These are phyloP conservation scores for Polydrusus pterygomalis DNA, from an alignment of 2,888 invertebrate species.

Conservation along the genomic window DNA sequence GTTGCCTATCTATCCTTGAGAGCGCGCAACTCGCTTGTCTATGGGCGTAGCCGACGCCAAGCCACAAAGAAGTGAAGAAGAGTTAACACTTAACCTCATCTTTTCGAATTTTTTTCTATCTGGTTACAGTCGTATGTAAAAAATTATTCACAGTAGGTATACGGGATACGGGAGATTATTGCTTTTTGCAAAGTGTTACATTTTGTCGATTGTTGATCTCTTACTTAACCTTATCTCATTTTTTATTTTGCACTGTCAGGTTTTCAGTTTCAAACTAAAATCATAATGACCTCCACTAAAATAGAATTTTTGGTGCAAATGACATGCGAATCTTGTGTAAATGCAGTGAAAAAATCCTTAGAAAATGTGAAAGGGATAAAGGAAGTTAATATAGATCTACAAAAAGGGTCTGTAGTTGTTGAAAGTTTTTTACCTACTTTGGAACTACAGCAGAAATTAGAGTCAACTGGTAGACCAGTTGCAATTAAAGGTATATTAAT, in stretches of 20 bases:
- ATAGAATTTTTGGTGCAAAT: constrained; percentile 81
- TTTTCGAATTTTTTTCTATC: too few species aligned
- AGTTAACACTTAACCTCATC: too few species aligned
- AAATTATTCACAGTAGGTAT: too few species aligned
- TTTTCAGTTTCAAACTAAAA: neutral
- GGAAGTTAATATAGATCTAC: constrained; percentile 74
- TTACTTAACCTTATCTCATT: too few species aligned
- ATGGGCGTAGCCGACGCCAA: too few species aligned
- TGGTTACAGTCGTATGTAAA: too few species aligned
- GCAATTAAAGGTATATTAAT: constrained; percentile 46
- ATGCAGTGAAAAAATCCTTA: constrained; percentile 72
- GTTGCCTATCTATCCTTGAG: too few species aligned
- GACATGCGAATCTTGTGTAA: constrained; percentile 75
- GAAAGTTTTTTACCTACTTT: constrained; percentile 79
- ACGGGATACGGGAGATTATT: too few species aligned
- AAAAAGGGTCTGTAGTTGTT: constrained; percentile 81
- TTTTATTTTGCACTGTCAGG: constrained; percentile 41
- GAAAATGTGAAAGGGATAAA: constrained; percentile 72
- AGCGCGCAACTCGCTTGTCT: too few species aligned
- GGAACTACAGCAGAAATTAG: constrained; percentile 73
- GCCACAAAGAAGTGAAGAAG: too few species aligned
- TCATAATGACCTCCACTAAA: constrained; percentile 70
- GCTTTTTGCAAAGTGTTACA: neutral
- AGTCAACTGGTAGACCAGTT: constrained; percentile 74
- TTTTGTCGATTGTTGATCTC: neutral